Evolutionary conservation across 2,797 vertebrate genomes (phyloP).

Genomic region (Sebastes vulpes): DNA sequence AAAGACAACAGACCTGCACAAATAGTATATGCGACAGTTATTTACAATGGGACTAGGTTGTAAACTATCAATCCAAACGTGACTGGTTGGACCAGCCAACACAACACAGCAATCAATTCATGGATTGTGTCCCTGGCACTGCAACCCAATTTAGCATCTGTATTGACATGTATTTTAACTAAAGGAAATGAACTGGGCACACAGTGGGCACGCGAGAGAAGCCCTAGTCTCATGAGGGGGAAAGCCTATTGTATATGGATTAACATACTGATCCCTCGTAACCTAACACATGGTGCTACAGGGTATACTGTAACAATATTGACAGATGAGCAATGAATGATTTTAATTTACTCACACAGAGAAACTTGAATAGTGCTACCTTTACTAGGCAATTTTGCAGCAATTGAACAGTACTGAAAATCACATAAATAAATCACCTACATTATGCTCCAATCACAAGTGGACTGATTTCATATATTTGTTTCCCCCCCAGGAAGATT

Average conservation of each 20-base stretch:
- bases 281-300: conserved; percentile 27
- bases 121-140: conserved; percentile 58
- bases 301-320: conserved; percentile 13
- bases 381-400: not conserved
- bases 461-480: not conserved
- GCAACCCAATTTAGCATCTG: conserved; percentile 61
- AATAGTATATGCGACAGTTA: not conserved
- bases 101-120: conserved; percentile 50
- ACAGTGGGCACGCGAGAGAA: conserved; percentile 25
- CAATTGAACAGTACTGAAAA: not conserved
- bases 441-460: not conserved
- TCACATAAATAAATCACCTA: conserved; percentile 3
- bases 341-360: conserved; percentile 8
- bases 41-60: conserved; percentile 13
- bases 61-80: conserved; percentile 27
- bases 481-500: not conserved
- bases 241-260: conserved; percentile 70
- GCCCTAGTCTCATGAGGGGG: too few relatives aligned
- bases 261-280: conserved; percentile 41
- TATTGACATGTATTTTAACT: conserved; percentile 61
- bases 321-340: not conserved
- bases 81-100: conserved; percentile 62
- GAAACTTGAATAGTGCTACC: not conserved
- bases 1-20: not conserved
- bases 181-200: conserved; percentile 72